A percentile compares a stretch with the other conserved stretches of the same genome.
phyloP scores from a whole-genome alignment of 1,140 invertebrate species.

The Trachelipus rathkii region DNA sequence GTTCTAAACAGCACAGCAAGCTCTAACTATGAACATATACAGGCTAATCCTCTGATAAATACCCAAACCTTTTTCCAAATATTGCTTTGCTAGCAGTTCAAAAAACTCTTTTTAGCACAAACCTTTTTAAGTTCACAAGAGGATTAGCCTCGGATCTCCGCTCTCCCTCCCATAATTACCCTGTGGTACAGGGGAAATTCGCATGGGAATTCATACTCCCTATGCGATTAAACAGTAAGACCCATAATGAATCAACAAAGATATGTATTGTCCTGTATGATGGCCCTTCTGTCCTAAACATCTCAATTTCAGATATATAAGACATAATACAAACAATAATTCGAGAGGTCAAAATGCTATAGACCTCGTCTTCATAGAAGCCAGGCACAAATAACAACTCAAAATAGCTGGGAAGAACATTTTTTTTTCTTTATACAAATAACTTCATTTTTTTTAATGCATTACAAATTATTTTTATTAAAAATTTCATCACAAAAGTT shows the following conservation, averaged over 20 bases:
- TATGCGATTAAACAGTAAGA: background rate
- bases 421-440: background rate
- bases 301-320: background rate
- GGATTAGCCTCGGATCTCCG: background rate
- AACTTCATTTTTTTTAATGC: no score
- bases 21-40: constrained; percentile 1
- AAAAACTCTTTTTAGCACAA: background rate
- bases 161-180: background rate
- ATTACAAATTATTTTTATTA: background rate
- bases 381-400: constrained; percentile 3
- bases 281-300: background rate
- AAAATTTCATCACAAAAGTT: background rate
- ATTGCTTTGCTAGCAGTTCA: no score
- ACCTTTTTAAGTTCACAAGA: background rate
- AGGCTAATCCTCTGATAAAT: background rate
- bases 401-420: background rate
- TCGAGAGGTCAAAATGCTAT: no score
- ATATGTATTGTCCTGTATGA: constrained; percentile 2
- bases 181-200: background rate
- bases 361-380: background rate
- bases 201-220: background rate
- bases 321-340: no score
- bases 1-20: constrained; percentile 11
- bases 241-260: constrained; percentile 2
- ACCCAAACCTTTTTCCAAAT: no score